Conservation (phyloP, 1,140 invertebrate genomes). For the Lasioglossum baleicum region DNA sequence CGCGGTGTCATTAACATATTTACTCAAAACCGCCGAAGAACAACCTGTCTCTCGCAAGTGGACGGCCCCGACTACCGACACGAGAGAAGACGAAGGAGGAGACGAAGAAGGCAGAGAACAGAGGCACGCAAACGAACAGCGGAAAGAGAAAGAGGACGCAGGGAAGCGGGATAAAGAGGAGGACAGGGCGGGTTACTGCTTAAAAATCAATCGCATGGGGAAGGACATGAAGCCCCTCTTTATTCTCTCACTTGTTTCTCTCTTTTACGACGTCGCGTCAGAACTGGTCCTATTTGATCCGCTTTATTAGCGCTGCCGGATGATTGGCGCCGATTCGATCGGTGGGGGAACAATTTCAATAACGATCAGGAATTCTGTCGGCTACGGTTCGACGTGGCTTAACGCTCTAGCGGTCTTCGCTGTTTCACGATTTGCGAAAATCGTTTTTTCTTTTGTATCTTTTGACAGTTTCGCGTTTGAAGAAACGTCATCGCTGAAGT, state of each 20-base stretch:
- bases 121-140: background rate
- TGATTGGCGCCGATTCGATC: background rate
- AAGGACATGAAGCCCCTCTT: background rate
- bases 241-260: background rate
- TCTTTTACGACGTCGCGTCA: constrained; percentile 10
- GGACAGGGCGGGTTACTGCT: background rate
- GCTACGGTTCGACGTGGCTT: background rate
- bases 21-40: constrained; percentile 13
- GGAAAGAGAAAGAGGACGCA: background rate
- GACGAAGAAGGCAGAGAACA: no score
- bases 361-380: background rate
- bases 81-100: no score
- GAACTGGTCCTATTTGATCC: constrained; percentile 26
- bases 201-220: constrained; percentile 23
- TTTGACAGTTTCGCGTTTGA: no score
- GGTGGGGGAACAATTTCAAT: constrained; percentile 3
- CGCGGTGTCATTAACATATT: constrained; percentile 23
- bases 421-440: no score
- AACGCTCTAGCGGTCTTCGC: background rate
- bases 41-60: constrained; percentile 5
- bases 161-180: background rate
- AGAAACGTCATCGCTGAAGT: no score
- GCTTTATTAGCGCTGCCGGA: constrained; percentile 9
- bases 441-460: no score
- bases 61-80: no score